These are phyloP conservation scores for Leucophora obtusa DNA, from an alignment of 2,888 invertebrate species.

Conservation along the genomic window DNA sequence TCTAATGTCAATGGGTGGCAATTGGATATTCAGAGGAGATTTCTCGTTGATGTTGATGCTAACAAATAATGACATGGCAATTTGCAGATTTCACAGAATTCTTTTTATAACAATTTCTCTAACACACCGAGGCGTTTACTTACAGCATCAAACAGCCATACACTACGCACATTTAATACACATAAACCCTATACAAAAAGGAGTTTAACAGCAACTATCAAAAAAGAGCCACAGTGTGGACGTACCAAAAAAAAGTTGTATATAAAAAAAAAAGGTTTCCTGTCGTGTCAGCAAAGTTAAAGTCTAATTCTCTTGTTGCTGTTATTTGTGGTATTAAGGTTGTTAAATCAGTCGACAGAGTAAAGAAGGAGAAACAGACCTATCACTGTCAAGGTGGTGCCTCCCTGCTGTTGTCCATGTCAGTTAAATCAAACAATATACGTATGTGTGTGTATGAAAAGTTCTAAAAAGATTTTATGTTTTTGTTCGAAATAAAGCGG, in stretches of 20 bases:
- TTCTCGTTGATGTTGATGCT: constrained; percentile 69
- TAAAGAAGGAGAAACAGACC: constrained; percentile 50
- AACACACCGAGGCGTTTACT: constrained; percentile 25
- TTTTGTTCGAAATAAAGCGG: constrained; percentile 55
- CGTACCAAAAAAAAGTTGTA: neutral
- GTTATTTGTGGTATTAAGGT: constrained; percentile 66
- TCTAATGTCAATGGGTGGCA: constrained; percentile 60
- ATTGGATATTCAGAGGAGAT: constrained; percentile 61
- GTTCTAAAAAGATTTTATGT: constrained; percentile 42
- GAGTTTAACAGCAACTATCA: neutral
- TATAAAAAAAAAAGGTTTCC: constrained; percentile 51
- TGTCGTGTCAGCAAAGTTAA: constrained; percentile 71
- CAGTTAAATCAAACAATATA: constrained; percentile 67
- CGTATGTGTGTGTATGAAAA: constrained; percentile 17
- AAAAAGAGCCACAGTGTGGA: constrained; percentile 2
- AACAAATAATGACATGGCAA: constrained; percentile 77
- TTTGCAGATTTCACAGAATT: constrained; percentile 77
- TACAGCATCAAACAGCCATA: constrained; percentile 11
- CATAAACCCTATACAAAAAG: neutral
- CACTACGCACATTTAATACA: neutral
- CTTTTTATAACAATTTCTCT: constrained; percentile 60
- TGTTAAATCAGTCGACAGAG: constrained; percentile 66
- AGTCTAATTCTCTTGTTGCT: constrained; percentile 68
- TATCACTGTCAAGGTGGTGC: constrained; percentile 72
- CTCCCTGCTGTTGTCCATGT: constrained; percentile 69